phyloP scores from a whole-genome alignment of 2,888 invertebrate species.

The Caenorhabditis drosophilae region DNA sequence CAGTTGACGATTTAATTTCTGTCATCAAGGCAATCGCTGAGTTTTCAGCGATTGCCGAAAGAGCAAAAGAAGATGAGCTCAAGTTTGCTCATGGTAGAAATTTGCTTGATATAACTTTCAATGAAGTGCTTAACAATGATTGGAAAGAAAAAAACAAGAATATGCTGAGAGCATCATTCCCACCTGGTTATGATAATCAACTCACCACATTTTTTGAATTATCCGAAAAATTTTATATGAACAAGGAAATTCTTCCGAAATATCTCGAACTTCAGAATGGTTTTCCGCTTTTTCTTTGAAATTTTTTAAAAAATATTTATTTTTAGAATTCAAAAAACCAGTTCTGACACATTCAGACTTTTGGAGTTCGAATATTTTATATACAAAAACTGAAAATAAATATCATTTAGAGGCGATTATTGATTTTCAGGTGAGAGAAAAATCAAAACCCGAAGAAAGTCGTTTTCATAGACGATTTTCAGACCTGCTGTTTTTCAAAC shows the following conservation, averaged over 20 bases:
- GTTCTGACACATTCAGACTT: too few relatives aligned
- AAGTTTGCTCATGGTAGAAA: constrained; percentile 10
- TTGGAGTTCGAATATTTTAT: constrained; percentile 6
- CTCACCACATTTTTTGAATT: constrained; percentile 14
- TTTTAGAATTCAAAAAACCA: neutral
- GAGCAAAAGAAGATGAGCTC: constrained; percentile 13
- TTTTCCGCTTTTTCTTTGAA: neutral
- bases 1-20: constrained; percentile 18
- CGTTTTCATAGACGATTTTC: too few relatives aligned
- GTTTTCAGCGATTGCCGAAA: constrained; percentile 25
- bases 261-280: constrained; percentile 3
- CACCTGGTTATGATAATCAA: constrained; percentile 14
- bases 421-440: too few relatives aligned
- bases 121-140: constrained; percentile 18
- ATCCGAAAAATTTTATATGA: constrained; percentile 12
- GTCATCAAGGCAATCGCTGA: constrained; percentile 11
- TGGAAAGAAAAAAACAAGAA: neutral
- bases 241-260: constrained; percentile 4
- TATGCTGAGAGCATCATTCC: neutral
- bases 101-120: constrained; percentile 18
- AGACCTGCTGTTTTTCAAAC: too few relatives aligned
- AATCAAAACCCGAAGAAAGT: too few relatives aligned
- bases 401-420: too few relatives aligned
- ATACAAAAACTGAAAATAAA: too few relatives aligned
- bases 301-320: neutral